phyloP scores from a whole-genome alignment of 2,888 invertebrate species.

The Ctenicera cuprea region DNA sequence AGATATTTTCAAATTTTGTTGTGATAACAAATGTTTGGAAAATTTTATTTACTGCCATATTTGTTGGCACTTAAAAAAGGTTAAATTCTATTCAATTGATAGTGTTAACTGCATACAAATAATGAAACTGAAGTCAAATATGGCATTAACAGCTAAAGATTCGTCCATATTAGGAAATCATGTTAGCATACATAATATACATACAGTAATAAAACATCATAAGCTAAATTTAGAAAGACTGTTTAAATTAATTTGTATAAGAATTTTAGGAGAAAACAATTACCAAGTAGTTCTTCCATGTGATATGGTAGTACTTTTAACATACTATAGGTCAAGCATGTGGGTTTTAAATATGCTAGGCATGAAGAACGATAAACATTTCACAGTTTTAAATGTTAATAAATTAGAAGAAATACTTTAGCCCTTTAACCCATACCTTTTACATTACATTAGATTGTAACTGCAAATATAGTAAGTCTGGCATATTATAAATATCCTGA shows the following conservation, averaged over 20 bases:
- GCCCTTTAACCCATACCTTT: slow-evolving; percentile 13
- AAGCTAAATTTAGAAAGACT: slow-evolving; percentile 25
- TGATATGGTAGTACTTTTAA: slow-evolving; percentile 44
- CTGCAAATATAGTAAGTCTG: slow-evolving; percentile 1
- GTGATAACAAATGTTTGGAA: background rate
- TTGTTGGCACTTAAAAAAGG: background rate
- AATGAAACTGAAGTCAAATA: background rate
- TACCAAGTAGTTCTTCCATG: slow-evolving; percentile 34
- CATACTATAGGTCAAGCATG: slow-evolving; percentile 26
- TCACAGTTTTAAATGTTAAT: slow-evolving; percentile 33
- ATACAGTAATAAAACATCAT: slow-evolving; percentile 6
- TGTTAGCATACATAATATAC: background rate
- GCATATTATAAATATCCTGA: slow-evolving; percentile 6
- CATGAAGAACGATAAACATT: slow-evolving; percentile 30
- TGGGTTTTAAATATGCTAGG: slow-evolving; percentile 28
- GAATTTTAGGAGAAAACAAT: slow-evolving; percentile 24
- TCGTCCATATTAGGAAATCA: slow-evolving; percentile 10
- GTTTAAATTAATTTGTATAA: slow-evolving; percentile 25
- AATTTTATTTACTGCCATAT: background rate
- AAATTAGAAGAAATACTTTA: slow-evolving; percentile 22
- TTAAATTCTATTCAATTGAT: slow-evolving; percentile 5
- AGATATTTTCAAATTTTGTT: slow-evolving; percentile 1
- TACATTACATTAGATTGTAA: background rate
- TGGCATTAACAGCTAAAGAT: background rate
- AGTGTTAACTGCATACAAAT: slow-evolving; percentile 4